Base-by-base conservation (phyloP, 1,140 invertebrate species). In the Procambarus virginalis region DNA sequence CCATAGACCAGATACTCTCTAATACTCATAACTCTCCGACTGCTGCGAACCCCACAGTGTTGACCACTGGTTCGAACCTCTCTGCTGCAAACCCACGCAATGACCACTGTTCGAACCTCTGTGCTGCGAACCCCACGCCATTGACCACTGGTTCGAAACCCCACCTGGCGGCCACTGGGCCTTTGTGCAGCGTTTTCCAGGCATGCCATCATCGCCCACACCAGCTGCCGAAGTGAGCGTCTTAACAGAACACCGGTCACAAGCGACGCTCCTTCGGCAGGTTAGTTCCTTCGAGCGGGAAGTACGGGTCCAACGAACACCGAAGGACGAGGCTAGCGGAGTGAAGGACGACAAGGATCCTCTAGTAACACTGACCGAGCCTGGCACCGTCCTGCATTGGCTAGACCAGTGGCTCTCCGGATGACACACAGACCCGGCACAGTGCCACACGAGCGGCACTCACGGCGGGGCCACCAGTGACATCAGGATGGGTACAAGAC, bases 1-100 rank as follows among this genome's bases (percentile, higher is more conserved):
- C 84, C 20, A 86, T 86, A 76, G 84, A 86, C 14, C 84, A 86
- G 34, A 86, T 86, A 68, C 84, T 86, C 6, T 86, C 84, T 49
- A 22, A 80, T 34, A 46, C 17, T 12, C 76, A 51, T 12, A 78
- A 22, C 45, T 49, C 45, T 6, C 46, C 76, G 3, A 78, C 76
- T 6, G 2, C 6, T 34, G 20, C 76, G 6, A n/a, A 78, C 49
- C 20, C 3, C 76, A 51, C 49, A 2, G 3, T 9, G 20, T 49
- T 34, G 1, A 34, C 34, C 34, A 34, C 34, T 0, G 34, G 0
- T 34, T 34, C 34, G 34, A 34, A 34, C 34, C 34, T 0, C 34
- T 34, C 34, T 34, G 34, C 34, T 34, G 34, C 34, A 1, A 34
- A 34, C 34, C 34, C 34, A 34, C 34, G 34, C 1, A 1, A 0